Conservation (phyloP, 2,113 vertebrate genomes). For the Podiceps cristatus region DNA sequence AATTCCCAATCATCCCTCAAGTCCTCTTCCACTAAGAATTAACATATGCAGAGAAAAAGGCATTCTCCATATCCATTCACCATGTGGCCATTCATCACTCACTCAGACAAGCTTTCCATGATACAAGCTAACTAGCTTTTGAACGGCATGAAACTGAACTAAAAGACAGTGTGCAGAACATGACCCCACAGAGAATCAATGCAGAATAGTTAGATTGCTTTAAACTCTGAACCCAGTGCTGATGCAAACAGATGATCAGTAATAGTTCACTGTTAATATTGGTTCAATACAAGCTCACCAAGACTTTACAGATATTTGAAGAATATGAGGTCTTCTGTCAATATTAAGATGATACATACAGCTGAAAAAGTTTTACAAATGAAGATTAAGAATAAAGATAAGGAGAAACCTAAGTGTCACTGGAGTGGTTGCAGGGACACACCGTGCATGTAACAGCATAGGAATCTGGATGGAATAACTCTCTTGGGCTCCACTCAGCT, state of each 20-base stretch:
- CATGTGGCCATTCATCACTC: background rate
- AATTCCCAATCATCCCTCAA: background rate
- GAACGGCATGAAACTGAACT: background rate
- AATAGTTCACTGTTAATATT: background rate
- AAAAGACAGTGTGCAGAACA: background rate
- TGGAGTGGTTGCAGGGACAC: background rate
- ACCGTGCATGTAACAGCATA: accelerated
- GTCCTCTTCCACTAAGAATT: background rate
- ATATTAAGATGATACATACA: background rate
- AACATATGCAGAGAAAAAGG: background rate
- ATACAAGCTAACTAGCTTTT: background rate
- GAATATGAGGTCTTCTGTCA: background rate
- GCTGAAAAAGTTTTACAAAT: background rate
- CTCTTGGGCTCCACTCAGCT: background rate
- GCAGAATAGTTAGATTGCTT: background rate
- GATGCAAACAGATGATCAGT: background rate
- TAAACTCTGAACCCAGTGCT: background rate
- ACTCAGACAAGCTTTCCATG: background rate
- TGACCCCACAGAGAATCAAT: background rate
- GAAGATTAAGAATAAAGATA: background rate
- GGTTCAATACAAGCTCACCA: background rate
- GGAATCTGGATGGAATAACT: background rate
- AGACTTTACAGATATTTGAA: background rate
- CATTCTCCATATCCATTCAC: background rate
- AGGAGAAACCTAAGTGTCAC: background rate